These are phyloP conservation scores for Brachyptera risi DNA, from an alignment of 2,888 invertebrate genomes.

Conservation along the genomic window DNA sequence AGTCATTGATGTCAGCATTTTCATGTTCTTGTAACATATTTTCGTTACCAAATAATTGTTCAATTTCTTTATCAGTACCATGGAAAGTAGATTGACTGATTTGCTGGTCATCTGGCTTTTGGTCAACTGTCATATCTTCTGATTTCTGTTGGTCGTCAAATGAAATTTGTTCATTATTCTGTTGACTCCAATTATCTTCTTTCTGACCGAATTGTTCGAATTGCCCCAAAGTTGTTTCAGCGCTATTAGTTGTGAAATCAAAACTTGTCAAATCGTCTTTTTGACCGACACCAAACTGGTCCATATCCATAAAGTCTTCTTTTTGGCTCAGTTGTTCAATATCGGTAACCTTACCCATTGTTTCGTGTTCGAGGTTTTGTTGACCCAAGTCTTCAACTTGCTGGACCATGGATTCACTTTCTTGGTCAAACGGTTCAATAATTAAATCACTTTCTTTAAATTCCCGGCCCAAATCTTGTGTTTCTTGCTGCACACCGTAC, in stretches of 20 bases:
- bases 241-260: too few relatives aligned
- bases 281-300: background rate
- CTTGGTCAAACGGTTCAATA: constrained; percentile 34
- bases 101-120: background rate
- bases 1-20: background rate
- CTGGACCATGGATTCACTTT: constrained; percentile 33
- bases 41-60: background rate
- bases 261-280: too few relatives aligned
- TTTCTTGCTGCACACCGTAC: constrained; percentile 32
- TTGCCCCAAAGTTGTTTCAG: too few relatives aligned
- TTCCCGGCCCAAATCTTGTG: too few relatives aligned
- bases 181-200: too few relatives aligned
- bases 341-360: background rate
- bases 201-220: too few relatives aligned
- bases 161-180: background rate
- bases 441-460: too few relatives aligned
- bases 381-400: background rate
- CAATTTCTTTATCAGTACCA: constrained; percentile 10
- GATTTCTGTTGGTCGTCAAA: background rate
- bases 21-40: background rate
- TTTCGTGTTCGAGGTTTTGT: too few relatives aligned
- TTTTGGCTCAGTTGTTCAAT: background rate
- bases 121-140: background rate
- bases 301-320: background rate
- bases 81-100: too few relatives aligned